Conservation (phyloP, 2,888 invertebrate species). For the Cheilosia grossa region DNA sequence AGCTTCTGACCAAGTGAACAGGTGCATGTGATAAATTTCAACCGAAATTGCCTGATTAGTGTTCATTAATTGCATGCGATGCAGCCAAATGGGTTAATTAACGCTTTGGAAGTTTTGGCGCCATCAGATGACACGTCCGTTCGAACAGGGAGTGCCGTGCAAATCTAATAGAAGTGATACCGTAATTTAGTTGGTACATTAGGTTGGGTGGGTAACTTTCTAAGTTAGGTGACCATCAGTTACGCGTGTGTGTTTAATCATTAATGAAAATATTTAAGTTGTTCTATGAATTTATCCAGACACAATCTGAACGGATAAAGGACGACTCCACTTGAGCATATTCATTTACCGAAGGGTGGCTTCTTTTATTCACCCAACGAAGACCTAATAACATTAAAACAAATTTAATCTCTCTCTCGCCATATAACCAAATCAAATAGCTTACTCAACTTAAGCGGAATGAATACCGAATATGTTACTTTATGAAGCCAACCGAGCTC, state of each 20-base stretch:
- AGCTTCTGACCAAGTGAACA: conserved; percentile 46
- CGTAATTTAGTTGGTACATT: conserved; percentile 25
- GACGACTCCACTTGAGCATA: background rate
- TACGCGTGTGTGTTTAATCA: conserved; percentile 23
- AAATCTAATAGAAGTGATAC: conserved; percentile 27
- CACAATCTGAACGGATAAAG: background rate
- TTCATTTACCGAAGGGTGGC: background rate
- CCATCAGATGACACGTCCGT: conserved; percentile 57
- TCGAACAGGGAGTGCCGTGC: background rate
- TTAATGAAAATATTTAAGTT: conserved; percentile 23
- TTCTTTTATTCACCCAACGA: conserved; percentile 17
- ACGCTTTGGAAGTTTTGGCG: conserved; percentile 48
- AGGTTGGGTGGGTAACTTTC: conserved; percentile 21
- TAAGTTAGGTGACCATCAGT: conserved; percentile 19
- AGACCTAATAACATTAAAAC: conserved; percentile 17
- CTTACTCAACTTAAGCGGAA: conserved; percentile 20
- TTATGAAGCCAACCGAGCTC: conserved; percentile 13
- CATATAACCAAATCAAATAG: conserved; percentile 6
- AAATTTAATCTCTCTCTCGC: conserved; percentile 28
- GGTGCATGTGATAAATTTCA: conserved; percentile 63
- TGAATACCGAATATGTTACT: conserved; percentile 10
- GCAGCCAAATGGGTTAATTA: conserved; percentile 59
- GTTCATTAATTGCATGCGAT: conserved; percentile 56
- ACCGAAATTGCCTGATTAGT: conserved; percentile 56
- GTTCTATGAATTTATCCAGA: too few relatives aligned